Percentiles rank a stretch among this genome's conserved stretches.
Evolutionary conservation across 2,113 vertebrate genomes (phyloP).

Genomic region (Cottus gobio): DNA sequence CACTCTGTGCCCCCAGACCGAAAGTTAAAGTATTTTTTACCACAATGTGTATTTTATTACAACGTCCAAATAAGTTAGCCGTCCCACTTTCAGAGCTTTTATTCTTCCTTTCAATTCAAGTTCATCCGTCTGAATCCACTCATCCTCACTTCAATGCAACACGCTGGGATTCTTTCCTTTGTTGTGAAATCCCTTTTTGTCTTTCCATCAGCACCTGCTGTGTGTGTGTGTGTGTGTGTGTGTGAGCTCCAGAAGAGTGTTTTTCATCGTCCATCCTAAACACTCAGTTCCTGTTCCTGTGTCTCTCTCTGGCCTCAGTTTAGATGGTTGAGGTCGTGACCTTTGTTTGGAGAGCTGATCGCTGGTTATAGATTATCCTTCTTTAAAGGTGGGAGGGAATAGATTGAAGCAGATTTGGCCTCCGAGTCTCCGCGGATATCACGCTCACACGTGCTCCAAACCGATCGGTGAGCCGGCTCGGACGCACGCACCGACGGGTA

Average conservation of each 20-base stretch:
- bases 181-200: slow-evolving; percentile 3
- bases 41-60: background rate
- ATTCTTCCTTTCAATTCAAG: background rate
- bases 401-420: slow-evolving; percentile 18
- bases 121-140: background rate
- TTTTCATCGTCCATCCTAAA: too few species aligned
- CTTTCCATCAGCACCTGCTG: background rate
- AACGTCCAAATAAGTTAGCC: background rate
- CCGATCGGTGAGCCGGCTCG: slow-evolving; percentile 12
- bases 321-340: background rate
- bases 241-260: too few species aligned
- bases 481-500: slow-evolving; percentile 7
- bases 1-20: too few species aligned
- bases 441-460: slow-evolving; percentile 3
- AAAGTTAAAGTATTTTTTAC: background rate
- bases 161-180: background rate
- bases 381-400: slow-evolving; percentile 2
- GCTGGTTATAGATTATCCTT: background rate
- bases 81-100: background rate
- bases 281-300: too few species aligned
- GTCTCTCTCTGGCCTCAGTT: background rate
- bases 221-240: background rate
- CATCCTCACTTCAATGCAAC: slow-evolving; percentile 8
- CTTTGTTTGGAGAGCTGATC: slow-evolving; percentile 11
- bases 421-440: slow-evolving; percentile 38